Evolutionary conservation across 2,888 invertebrate species (phyloP).

Genomic region (Synergus japonicus): DNA sequence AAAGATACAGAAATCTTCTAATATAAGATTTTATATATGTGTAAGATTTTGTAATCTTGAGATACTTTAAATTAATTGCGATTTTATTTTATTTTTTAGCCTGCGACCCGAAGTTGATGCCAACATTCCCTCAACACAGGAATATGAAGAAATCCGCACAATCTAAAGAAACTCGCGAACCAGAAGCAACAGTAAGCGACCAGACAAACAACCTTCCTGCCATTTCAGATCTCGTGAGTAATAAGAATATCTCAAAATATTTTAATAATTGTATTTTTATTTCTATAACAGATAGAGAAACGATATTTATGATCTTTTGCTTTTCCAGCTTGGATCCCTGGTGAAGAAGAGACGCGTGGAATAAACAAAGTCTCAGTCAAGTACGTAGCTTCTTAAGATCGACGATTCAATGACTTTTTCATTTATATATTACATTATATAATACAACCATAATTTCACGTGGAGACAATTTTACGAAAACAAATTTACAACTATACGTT

Average conservation of each 20-base stretch:
- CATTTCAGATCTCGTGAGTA: slow-evolving; percentile 86
- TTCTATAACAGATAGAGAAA: neutral
- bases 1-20: too few relatives aligned
- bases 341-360: slow-evolving; percentile 89
- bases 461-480: neutral
- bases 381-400: neutral
- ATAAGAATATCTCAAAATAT: slow-evolving; percentile 43
- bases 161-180: slow-evolving; percentile 69
- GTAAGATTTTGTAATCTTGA: too few relatives aligned
- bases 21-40: slow-evolving; percentile 36
- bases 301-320: slow-evolving; percentile 27
- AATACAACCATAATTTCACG: slow-evolving; percentile 20
- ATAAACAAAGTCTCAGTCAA: slow-evolving; percentile 73
- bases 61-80: too few relatives aligned
- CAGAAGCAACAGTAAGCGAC: slow-evolving; percentile 77
- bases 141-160: slow-evolving; percentile 82
- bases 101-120: slow-evolving; percentile 98
- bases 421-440: slow-evolving; percentile 15
- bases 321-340: slow-evolving; percentile 84
- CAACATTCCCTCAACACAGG: slow-evolving; percentile 97
- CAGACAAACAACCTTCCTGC: slow-evolving; percentile 88
- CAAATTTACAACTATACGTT: neutral
- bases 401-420: neutral
- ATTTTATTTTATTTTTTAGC: slow-evolving; percentile 80
- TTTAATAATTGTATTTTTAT: slow-evolving; percentile 33